Base-by-base conservation (phyloP, 2,888 invertebrate species). In the Drosophila suboccidentalis region DNA sequence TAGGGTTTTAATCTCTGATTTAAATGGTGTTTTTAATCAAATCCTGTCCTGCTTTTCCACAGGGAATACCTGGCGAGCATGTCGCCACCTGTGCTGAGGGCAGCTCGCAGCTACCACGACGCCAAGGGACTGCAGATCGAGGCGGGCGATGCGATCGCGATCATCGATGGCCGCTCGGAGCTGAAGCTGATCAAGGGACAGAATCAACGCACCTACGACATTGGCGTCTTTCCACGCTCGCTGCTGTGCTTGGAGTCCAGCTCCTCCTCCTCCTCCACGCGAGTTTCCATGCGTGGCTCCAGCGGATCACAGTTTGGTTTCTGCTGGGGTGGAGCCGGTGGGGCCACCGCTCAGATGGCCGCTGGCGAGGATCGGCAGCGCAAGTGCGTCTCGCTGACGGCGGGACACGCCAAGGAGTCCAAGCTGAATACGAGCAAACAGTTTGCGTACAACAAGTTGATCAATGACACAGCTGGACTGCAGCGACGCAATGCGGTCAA, bases 161-260 rank as follows among this genome's bases (percentile, higher is more conserved):
- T 99, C 46, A 96, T 98, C 76, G 98, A 98, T 91, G 97, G 97
- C 34, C 94, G 96, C 55, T 95, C 97, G 0, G 98, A 99, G 81
- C 94, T 97, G 72, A 97, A 97, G 90, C 97, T 97, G 95, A 98
- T 99, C 97, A 97, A 97, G 92, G 99, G 99, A 1, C 99, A 99
- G 93, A 98, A 97, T 92, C 96, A 97, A 91, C 94, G 97, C 67
- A 97, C 97, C 0, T 96, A 96, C 78, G 96, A 97, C 88, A 96
- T 99, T 58, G 99, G 98, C 9, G 92, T 95, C 32, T 98, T 99
- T 92, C 98, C 99, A 0, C 81, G 89, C 9, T 55, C 95, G 70
- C 91, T 96, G 15, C 95, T 96, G 6, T n/a, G n/a, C 29, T 5
- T 29, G 0, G 95, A 96, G 26, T 26, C 26, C 6, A 3, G 6